A percentile compares a stretch with the other conserved stretches of the same genome.
phyloP scores from a whole-genome alignment of 1,140 invertebrate genomes.

The Atta texana region DNA sequence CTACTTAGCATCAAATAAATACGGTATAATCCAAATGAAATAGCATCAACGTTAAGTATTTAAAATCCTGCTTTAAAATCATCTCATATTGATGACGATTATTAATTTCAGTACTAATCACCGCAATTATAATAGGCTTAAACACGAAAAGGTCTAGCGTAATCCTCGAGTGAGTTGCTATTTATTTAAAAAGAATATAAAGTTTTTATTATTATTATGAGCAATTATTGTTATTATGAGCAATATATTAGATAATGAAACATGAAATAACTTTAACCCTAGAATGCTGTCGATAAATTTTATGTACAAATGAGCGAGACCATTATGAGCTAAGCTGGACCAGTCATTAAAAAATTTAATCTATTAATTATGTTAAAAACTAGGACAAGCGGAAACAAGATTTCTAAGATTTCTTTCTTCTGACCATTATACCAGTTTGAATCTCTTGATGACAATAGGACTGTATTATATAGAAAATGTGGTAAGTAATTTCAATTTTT shows the following conservation, averaged over 20 bases:
- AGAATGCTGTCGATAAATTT: no score
- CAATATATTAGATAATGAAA: neutral
- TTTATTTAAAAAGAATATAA: neutral
- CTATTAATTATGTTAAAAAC: no score
- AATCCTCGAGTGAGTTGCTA: neutral
- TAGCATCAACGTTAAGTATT: neutral
- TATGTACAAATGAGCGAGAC: no score
- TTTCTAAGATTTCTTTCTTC: no score
- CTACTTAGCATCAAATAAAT: slow-evolving; percentile 28
- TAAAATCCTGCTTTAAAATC: slow-evolving; percentile 26
- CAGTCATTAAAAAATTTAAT: no score
- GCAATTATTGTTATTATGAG: neutral
- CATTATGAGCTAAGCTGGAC: no score
- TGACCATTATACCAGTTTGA: no score
- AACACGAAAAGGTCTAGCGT: neutral
- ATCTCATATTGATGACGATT: slow-evolving; percentile 7
- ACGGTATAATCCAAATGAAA: slow-evolving; percentile 53
- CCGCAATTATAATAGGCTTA: slow-evolving; percentile 4
- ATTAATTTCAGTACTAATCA: slow-evolving; percentile 26
- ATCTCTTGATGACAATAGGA: no score
- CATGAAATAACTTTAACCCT: no score
- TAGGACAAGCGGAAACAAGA: no score
- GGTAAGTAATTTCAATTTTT: no score
- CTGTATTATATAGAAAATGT: no score
- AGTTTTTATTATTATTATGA: neutral